Percentiles rank a stretch among this genome's conserved stretches.
These are phyloP conservation scores for Epizoanthus illoricatus DNA, from an alignment of 92 coral and sea anemone genomes.

Conservation along the genomic window DNA sequence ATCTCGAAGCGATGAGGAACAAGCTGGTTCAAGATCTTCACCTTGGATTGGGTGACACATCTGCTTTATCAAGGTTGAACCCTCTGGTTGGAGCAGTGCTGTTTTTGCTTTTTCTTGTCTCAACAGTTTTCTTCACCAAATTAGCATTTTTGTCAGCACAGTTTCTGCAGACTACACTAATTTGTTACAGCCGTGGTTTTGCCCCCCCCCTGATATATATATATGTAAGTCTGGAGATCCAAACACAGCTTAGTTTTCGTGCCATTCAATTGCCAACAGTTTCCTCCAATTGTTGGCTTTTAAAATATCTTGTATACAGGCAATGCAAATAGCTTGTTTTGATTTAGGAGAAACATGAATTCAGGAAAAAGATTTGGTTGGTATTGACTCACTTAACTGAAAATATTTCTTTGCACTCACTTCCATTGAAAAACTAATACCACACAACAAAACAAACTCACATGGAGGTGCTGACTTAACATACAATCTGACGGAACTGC, in stretches of 20 bases:
- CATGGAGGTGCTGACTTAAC: background rate
- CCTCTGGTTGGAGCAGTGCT: conserved; percentile 30
- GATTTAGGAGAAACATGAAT: conserved; percentile 5
- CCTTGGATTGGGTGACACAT: background rate
- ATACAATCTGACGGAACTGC: background rate
- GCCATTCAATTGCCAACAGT: background rate
- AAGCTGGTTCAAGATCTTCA: background rate
- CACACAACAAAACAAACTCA: background rate
- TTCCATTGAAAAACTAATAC: background rate
- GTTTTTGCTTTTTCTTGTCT: conserved; percentile 18
- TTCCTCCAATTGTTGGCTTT: background rate
- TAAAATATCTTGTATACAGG: background rate
- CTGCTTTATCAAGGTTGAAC: conserved; percentile 17
- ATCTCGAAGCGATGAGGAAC: background rate
- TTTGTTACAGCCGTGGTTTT: conserved; percentile 25
- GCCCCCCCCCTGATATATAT: background rate
- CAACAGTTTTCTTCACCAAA: conserved; percentile 24
- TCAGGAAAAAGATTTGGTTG: background rate
- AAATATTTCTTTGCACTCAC: background rate
- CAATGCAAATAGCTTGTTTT: conserved; percentile 5
- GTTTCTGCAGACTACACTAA: conserved; percentile 28
- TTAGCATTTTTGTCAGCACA: no score
- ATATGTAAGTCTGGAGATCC: background rate
- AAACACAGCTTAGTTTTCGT: background rate
- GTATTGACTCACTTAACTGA: background rate